phyloP scores from a whole-genome alignment of 35 echinoderm and acorn worm species.

The Stichopus chloronotus region DNA sequence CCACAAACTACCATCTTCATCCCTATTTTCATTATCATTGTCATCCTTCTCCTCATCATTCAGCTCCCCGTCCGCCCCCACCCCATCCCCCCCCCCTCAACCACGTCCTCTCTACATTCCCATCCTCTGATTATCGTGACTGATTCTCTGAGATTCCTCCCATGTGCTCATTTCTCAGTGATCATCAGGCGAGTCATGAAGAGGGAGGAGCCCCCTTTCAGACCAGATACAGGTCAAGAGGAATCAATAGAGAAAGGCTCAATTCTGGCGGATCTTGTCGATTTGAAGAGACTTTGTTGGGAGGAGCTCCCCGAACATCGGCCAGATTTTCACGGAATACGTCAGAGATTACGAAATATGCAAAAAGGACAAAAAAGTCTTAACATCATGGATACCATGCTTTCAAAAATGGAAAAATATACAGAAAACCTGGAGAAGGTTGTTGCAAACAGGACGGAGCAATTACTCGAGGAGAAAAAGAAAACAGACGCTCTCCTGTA shows the following conservation, averaged over 20 bases:
- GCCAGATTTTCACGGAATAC: constrained; percentile 76
- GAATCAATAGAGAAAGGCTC: constrained; percentile 31
- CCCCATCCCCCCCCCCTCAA: no score
- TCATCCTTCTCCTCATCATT: no score
- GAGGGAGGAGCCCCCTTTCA: constrained; percentile 91
- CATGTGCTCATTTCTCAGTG: constrained; percentile 26
- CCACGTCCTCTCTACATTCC: no score
- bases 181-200: constrained; percentile 86
- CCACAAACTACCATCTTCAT: no score
- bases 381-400: constrained; percentile 92
- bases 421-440: constrained; percentile 93
- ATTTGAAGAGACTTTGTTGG: constrained; percentile 81
- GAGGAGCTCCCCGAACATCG: constrained; percentile 89
- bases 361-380: constrained; percentile 85
- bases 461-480: constrained; percentile 91
- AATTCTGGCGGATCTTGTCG: constrained; percentile 45
- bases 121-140: no score
- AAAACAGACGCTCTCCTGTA: constrained; percentile 90
- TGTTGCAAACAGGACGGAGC: constrained; percentile 77
- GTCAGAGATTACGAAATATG: constrained; percentile 73
- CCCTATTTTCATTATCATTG: no score
- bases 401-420: constrained; percentile 98
- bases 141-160: no score
- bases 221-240: constrained; percentile 62
- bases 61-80: no score